Evolutionary conservation across 2,888 invertebrate species (phyloP).

Genomic region (Netelia inedita): DNA sequence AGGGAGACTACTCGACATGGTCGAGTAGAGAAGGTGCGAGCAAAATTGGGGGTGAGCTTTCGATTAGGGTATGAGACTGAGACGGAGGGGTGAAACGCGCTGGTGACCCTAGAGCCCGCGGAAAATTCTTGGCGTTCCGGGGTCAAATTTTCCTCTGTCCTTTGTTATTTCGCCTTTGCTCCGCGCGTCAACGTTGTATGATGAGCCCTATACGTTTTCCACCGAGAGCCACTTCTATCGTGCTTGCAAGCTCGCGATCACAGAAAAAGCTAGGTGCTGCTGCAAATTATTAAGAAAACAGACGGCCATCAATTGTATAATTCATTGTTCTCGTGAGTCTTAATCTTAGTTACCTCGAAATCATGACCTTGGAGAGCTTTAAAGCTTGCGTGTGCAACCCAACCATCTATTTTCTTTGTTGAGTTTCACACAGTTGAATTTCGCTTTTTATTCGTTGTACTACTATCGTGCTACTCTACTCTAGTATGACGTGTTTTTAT

Average conservation of each 20-base stretch:
- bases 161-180: background rate
- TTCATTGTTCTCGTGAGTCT: no score
- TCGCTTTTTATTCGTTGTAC: no score
- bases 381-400: no score
- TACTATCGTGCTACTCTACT: no score
- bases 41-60: conserved; percentile 36
- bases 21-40: conserved; percentile 27
- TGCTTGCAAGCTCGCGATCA: background rate
- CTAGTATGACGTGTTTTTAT: no score
- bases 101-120: conserved; percentile 59
- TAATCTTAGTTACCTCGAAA: no score
- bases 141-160: conserved; percentile 51
- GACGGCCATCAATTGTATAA: no score
- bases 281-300: no score
- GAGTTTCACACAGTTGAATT: no score
- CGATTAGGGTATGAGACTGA: conserved; percentile 4
- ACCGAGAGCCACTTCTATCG: background rate
- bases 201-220: background rate
- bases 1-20: conserved; percentile 28
- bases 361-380: no score
- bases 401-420: no score
- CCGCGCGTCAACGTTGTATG: conserved; percentile 1
- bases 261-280: background rate
- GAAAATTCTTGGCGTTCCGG: conserved; percentile 61
- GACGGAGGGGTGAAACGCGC: conserved; percentile 43